Conservation (phyloP, 2,888 invertebrate species). For the Tenthredo scrophulariae region DNA sequence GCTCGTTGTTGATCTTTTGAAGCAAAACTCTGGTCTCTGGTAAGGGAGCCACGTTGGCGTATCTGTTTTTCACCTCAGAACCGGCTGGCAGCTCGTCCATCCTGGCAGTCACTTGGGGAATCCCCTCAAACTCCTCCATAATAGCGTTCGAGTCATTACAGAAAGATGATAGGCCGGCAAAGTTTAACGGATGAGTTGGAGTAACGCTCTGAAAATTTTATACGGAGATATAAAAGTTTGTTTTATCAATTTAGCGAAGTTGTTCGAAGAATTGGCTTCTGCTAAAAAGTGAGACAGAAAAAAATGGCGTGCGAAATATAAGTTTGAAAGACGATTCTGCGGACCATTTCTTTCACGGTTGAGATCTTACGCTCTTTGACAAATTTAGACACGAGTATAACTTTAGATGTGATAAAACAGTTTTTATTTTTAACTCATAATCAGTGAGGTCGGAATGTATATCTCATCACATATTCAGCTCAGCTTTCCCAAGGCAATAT, state of each 20-base stretch:
- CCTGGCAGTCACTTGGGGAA: constrained; percentile 88
- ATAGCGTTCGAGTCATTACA: constrained; percentile 86
- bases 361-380: not conserved
- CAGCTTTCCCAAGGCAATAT: constrained; percentile 18
- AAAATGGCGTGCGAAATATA: not conserved
- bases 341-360: not conserved
- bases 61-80: constrained; percentile 94
- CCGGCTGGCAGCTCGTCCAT: constrained; percentile 92
- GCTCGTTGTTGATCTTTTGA: constrained; percentile 85
- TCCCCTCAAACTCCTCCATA: constrained; percentile 89
- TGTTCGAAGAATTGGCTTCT: not conserved
- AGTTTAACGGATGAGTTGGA: constrained; percentile 88
- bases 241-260: not conserved
- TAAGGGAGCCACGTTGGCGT: constrained; percentile 96
- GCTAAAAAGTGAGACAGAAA: not conserved
- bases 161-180: constrained; percentile 88
- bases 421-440: not conserved
- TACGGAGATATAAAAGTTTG: not conserved
- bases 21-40: constrained; percentile 94
- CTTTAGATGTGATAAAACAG: not conserved
- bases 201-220: constrained; percentile 74
- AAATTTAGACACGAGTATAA: not conserved
- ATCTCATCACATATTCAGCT: not conserved
- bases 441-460: constrained; percentile 6
- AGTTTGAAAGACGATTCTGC: not conserved